These are phyloP conservation scores for Chironomus riparius DNA, from an alignment of 2,888 invertebrate species.

Conservation along the genomic window DNA sequence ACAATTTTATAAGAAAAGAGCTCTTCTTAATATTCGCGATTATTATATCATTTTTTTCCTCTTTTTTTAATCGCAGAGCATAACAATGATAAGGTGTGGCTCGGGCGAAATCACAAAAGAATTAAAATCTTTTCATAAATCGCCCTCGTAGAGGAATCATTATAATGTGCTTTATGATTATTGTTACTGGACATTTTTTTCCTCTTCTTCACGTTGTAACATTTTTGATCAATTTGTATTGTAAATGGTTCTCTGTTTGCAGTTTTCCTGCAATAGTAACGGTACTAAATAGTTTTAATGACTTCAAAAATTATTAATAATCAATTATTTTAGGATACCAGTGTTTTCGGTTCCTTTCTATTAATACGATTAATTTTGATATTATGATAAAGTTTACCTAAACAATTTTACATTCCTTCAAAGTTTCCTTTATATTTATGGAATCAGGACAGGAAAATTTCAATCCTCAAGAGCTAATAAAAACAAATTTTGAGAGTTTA, in stretches of 20 bases:
- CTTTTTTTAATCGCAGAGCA: not conserved
- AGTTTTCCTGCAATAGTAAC: not conserved
- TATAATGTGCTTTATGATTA: not conserved
- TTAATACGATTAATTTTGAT: too few relatives aligned
- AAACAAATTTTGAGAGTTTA: too few relatives aligned
- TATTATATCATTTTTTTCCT: not conserved
- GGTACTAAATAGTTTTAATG: not conserved
- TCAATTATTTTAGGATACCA: too few relatives aligned
- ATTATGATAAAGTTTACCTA: too few relatives aligned
- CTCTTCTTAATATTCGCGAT: not conserved
- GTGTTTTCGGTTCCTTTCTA: too few relatives aligned
- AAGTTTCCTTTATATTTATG: not conserved
- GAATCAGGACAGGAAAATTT: too few relatives aligned
- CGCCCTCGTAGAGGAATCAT: not conserved
- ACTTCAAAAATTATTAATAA: too few relatives aligned
- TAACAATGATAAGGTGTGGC: conserved; percentile 20
- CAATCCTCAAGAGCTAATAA: too few relatives aligned
- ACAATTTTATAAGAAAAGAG: not conserved
- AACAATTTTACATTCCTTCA: too few relatives aligned
- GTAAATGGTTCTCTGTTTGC: not conserved
- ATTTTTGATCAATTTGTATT: not conserved
- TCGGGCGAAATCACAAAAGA: not conserved
- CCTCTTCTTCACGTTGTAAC: too few relatives aligned
- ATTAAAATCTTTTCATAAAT: not conserved
- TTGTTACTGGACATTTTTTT: not conserved